Evolutionary conservation across 1,140 invertebrate genomes (phyloP).

Genomic region (Musca domestica): DNA sequence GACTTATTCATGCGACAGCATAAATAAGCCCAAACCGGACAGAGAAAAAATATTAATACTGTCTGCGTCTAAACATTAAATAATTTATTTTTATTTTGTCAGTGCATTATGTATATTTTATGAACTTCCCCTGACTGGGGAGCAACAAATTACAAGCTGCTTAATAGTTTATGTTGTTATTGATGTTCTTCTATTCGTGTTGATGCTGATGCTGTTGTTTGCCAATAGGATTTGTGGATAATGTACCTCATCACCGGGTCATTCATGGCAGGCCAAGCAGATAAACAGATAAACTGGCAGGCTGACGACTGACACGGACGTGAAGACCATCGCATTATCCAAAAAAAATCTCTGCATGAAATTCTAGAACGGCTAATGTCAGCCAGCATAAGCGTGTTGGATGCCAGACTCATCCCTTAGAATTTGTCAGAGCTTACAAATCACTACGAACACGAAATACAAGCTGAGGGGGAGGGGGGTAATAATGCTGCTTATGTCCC

Average conservation of each 20-base stretch:
- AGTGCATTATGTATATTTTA: slow-evolving; percentile 20
- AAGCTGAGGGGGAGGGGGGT: not conserved
- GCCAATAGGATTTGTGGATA: slow-evolving; percentile 12
- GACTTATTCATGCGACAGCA: no score
- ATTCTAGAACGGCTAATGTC: not conserved
- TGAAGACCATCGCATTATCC: no score
- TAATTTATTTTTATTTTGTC: no score
- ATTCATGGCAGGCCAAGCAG: not conserved
- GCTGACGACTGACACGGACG: no score
- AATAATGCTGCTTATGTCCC: slow-evolving; percentile 12
- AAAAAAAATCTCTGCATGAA: not conserved
- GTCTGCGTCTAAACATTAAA: no score
- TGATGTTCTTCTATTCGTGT: not conserved
- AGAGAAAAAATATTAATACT: no score
- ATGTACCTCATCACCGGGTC: slow-evolving; percentile 18
- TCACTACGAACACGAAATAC: not conserved
- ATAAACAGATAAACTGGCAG: no score
- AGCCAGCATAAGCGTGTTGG: no score
- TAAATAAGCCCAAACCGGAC: no score
- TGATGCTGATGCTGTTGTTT: not conserved
- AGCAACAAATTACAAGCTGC: slow-evolving; percentile 16
- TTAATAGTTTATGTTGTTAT: slow-evolving; percentile 20
- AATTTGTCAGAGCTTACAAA: slow-evolving; percentile 3
- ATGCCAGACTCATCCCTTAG: not conserved
- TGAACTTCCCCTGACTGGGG: slow-evolving; percentile 10